phyloP scores from a whole-genome alignment of 2,888 invertebrate species.

The Cryptus viduatorius region DNA sequence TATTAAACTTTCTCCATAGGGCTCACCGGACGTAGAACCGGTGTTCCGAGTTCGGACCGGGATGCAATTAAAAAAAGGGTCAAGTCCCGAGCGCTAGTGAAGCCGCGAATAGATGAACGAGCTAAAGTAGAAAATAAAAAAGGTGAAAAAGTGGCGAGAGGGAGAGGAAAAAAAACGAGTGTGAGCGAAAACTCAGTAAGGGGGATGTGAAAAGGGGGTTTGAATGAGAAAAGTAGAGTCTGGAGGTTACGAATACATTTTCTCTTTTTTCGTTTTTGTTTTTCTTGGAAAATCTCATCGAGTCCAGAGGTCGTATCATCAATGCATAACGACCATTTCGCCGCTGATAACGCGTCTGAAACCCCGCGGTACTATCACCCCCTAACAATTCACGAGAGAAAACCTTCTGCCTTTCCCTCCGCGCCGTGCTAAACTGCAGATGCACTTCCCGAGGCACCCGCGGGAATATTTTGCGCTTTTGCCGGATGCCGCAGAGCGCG shows the following conservation, averaged over 20 bases:
- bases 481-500: conserved; percentile 34
- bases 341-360: conserved; percentile 15
- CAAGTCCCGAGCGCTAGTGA: conserved; percentile 71
- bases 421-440: conserved; percentile 33
- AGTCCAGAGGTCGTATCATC: conserved; percentile 1
- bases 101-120: conserved; percentile 16
- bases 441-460: conserved; percentile 29
- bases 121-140: not conserved
- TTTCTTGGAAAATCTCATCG: conserved; percentile 18
- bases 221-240: conserved; percentile 16
- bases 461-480: conserved; percentile 56
- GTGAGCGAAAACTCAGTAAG: not conserved
- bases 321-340: not conserved
- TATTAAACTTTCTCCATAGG: not conserved
- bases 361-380: not conserved
- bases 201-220: conserved; percentile 30
- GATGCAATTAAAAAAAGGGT: conserved; percentile 80
- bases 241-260: not conserved
- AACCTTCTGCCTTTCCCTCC: not conserved
- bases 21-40: not conserved
- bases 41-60: conserved; percentile 40
- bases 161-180: conserved; percentile 4
- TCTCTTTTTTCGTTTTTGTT: not conserved
- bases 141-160: not conserved
- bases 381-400: not conserved